Evolutionary conservation across 1,140 invertebrate species (phyloP), one percentile per base, ranked within the genome.

Genomic region (Pygmarrhopalites habei): DNA sequence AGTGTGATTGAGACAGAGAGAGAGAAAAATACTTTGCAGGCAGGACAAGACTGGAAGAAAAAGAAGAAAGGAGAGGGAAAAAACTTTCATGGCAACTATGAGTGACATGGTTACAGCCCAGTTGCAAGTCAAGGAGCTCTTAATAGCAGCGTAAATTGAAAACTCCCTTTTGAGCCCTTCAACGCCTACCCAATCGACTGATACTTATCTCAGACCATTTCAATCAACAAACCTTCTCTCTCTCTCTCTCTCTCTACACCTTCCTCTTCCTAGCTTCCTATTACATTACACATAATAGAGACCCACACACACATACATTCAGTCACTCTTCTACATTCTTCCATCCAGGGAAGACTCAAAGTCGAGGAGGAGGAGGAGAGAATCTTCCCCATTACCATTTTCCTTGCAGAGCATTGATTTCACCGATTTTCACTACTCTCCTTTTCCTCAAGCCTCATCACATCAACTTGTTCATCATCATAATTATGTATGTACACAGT

Each of bases 131-230:
- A 63, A 63, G 61, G 47, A 63, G 61, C 61, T 63, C 61, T 63
- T 63, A 63, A 58, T 63, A 63, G 61, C 56, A n/a, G n/a, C 44
- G 39, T 58, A 58, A 63, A 63, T 63, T 57, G 61, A 63, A 63
- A 63, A 63, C 53, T 63, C 60, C 60, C 44, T 63, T 62, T 49
- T 56, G 53, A 63, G 55, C n/a, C 43, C 52, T 49, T 63, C 61
- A 58, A 57, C 61, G 61, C 61, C 61, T 63, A 35, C 61, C 49
- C 53, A 29, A 63, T 63, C 43, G 46, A 51, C 61, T 30, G 61
- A 63, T 63, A 57, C 61, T 57, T 63, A 63, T 63, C 59, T 29
- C 21, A 49, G 47, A 26, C 55, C 53, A 63, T 63, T 63, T 63
- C 61, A 63, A 63, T 63, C 55, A 63, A 63, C 53, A 63, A 63